Percentiles rank a stretch among this genome's conserved stretches.
These are phyloP conservation scores for Opisthocomus hoazin DNA, from an alignment of 2,113 vertebrate species.

Conservation along the genomic window DNA sequence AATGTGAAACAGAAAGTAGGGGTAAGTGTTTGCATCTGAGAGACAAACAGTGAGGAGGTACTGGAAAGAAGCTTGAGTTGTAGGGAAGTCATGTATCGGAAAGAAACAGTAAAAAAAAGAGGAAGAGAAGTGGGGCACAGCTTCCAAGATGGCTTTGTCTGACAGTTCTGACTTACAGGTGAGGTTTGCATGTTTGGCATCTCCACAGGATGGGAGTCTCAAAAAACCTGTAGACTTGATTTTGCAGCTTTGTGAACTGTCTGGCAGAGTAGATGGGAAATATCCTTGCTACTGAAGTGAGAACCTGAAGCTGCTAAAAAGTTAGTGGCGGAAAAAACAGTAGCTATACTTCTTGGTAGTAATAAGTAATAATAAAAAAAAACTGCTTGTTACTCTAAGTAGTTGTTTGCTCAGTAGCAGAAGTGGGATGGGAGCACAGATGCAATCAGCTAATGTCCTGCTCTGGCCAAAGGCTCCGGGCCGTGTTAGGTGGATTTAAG, in stretches of 20 bases:
- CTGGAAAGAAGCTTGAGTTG: neutral
- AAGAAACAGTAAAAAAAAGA: neutral
- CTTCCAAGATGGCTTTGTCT: neutral
- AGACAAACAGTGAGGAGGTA: neutral
- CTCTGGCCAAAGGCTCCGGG: neutral
- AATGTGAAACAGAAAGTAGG: neutral
- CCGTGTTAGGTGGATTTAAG: neutral
- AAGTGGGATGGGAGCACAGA: neutral
- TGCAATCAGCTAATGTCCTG: neutral
- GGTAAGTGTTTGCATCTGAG: neutral
- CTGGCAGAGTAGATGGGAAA: neutral
- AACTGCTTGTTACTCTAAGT: neutral
- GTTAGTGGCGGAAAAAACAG: neutral
- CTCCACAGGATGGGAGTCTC: neutral
- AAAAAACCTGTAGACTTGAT: neutral
- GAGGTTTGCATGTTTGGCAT: neutral
- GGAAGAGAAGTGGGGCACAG: neutral
- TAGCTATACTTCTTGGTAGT: neutral
- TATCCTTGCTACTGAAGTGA: neutral
- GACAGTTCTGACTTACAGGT: neutral
- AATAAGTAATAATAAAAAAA: neutral
- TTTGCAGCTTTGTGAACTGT: neutral
- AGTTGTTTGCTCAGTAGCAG: neutral
- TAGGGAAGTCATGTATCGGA: fast-evolving
- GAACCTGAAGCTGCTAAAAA: neutral